Percentiles rank a stretch among this genome's conserved stretches.
These are phyloP conservation scores for Python bivittatus DNA, from an alignment of 2,113 vertebrate species.

Conservation along the genomic window DNA sequence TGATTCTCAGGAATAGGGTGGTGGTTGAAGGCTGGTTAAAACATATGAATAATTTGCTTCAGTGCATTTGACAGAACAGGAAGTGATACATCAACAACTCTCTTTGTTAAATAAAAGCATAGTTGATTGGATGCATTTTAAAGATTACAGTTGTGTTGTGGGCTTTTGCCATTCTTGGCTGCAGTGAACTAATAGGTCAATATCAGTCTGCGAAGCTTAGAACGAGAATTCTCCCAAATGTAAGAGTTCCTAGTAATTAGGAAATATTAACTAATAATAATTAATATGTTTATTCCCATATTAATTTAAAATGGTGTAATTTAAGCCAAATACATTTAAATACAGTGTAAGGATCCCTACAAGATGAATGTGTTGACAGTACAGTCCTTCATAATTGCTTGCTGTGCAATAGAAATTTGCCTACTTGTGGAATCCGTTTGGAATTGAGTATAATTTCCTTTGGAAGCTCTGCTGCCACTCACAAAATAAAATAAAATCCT, in stretches of 20 bases:
- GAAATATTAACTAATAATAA: too few relatives aligned
- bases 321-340: background rate
- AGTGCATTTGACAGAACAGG: background rate
- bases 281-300: background rate
- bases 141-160: background rate
- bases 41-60: background rate
- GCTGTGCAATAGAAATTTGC: background rate
- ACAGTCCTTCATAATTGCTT: background rate
- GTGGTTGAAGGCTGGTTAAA: background rate
- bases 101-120: background rate
- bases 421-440: background rate
- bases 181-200: background rate
- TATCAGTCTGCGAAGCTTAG: background rate
- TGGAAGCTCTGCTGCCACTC: background rate
- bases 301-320: background rate
- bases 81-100: background rate
- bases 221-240: background rate
- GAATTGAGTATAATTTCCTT: background rate
- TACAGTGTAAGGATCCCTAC: background rate
- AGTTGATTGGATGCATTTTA: background rate
- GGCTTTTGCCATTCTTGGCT: background rate
- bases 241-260: background rate
- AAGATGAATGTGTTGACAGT: background rate
- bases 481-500: background rate
- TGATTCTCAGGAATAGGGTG: background rate